Percentiles rank a stretch among this genome's conserved stretches.
phyloP scores from a whole-genome alignment of 2,797 vertebrate species.

The Brotula barbata region DNA sequence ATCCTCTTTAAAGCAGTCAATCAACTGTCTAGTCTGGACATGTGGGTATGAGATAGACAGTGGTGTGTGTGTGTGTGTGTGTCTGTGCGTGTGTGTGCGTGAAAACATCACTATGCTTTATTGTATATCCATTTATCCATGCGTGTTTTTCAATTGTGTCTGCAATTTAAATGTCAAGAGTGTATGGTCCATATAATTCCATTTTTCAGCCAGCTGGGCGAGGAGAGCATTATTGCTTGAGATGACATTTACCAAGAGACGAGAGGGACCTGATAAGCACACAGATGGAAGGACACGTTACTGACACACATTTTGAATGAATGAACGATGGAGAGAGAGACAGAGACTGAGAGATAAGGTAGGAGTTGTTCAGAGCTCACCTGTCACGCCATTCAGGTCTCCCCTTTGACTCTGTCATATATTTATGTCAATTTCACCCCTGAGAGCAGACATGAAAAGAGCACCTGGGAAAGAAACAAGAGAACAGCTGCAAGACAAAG shows the following conservation, averaged over 20 bases:
- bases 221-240: constrained; percentile 50
- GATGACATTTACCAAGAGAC: constrained; percentile 66
- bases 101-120: constrained; percentile 25
- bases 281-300: constrained; percentile 49
- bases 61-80: background rate
- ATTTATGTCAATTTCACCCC: constrained; percentile 17
- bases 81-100: background rate
- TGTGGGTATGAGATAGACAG: constrained; percentile 28
- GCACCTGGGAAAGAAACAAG: constrained; percentile 9
- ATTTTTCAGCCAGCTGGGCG: constrained; percentile 52
- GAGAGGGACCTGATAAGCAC: constrained; percentile 39
- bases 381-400: constrained; percentile 12
- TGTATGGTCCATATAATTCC: constrained; percentile 62
- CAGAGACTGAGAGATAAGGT: constrained; percentile 12
- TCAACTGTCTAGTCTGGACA: constrained; percentile 39
- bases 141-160: constrained; percentile 45
- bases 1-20: constrained; percentile 55
- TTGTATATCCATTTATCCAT: constrained; percentile 49
- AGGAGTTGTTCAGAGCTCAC: constrained; percentile 16
- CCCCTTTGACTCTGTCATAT: constrained; percentile 5
- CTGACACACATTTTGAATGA: constrained; percentile 48
- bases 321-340: constrained; percentile 21
- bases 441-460: constrained; percentile 3
- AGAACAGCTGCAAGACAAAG: background rate
- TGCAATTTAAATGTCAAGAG: constrained; percentile 68